These are phyloP conservation scores for Siniperca obscura DNA, from an alignment of 2,797 vertebrate species.

Conservation along the genomic window DNA sequence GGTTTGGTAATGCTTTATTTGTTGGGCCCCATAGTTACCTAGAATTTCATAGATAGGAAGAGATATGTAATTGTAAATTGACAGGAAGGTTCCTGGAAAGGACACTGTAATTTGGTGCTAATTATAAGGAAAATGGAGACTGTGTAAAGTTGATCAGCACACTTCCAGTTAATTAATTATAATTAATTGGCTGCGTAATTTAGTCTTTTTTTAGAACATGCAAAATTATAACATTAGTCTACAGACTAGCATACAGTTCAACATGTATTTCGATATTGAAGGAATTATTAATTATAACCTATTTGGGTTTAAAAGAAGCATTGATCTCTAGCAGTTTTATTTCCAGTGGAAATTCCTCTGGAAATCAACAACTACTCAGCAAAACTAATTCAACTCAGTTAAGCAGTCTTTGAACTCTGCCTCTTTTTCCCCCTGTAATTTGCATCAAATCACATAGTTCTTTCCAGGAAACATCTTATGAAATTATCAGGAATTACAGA, in stretches of 20 bases:
- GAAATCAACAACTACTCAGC: not conserved
- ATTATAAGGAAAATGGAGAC: not conserved
- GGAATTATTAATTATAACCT: not conserved
- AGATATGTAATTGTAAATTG: not conserved
- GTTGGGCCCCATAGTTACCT: not conserved
- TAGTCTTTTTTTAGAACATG: not conserved
- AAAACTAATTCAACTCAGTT: not conserved
- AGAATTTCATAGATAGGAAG: not conserved
- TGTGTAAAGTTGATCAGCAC: not conserved
- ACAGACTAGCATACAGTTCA: not conserved
- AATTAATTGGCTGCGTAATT: not conserved
- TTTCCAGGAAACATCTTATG: not conserved
- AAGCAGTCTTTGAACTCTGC: not conserved
- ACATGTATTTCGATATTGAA: not conserved
- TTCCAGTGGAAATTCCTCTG: not conserved
- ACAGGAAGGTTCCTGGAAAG: not conserved
- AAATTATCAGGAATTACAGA: not conserved
- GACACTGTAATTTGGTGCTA: not conserved
- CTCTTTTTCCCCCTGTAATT: not conserved
- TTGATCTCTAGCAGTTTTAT: not conserved
- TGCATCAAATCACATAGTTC: too few species aligned
- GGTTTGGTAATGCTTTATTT: not conserved
- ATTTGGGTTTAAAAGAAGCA: not conserved
- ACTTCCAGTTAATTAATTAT: not conserved
- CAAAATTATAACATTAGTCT: not conserved